Percentiles rank a stretch among this genome's conserved stretches.
These are phyloP conservation scores for Calypte anna DNA, from an alignment of 2,113 vertebrate species.

Conservation along the genomic window DNA sequence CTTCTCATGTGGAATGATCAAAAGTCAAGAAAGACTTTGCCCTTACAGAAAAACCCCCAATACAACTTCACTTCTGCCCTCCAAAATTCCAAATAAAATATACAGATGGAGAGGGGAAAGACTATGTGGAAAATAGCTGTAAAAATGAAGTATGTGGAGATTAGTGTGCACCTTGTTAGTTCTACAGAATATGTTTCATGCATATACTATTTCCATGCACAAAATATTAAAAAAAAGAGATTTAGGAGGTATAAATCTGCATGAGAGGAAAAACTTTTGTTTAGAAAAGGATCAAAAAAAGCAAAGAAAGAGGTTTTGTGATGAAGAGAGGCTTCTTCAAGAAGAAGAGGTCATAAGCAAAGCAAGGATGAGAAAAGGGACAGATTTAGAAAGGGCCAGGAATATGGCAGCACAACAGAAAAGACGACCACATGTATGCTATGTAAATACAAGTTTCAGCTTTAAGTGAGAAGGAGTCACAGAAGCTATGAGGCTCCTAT, in stretches of 20 bases:
- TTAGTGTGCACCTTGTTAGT: background rate
- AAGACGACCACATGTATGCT: too few species aligned
- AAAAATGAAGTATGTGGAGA: background rate
- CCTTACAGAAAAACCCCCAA: background rate
- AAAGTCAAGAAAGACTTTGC: background rate
- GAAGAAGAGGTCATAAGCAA: background rate
- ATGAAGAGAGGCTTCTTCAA: background rate
- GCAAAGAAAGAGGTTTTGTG: background rate
- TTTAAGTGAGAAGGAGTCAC: background rate
- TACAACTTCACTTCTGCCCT: background rate
- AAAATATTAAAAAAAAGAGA: background rate
- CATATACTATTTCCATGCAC: background rate
- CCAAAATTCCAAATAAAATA: background rate
- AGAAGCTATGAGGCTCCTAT: background rate
- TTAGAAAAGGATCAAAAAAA: slow-evolving; percentile 10
- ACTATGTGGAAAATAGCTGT: background rate
- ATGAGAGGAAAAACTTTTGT: background rate
- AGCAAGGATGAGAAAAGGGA: background rate
- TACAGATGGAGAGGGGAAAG: background rate
- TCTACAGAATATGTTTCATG: fast-evolving
- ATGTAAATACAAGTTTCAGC: background rate
- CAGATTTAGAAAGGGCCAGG: background rate
- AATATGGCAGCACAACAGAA: background rate
- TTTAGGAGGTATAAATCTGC: background rate
- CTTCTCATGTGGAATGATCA: background rate